Percentiles rank a stretch among this genome's conserved stretches.
Conservation (phyloP, 2,113 vertebrate genomes). For the Brachypodius melanocephalos region DNA sequence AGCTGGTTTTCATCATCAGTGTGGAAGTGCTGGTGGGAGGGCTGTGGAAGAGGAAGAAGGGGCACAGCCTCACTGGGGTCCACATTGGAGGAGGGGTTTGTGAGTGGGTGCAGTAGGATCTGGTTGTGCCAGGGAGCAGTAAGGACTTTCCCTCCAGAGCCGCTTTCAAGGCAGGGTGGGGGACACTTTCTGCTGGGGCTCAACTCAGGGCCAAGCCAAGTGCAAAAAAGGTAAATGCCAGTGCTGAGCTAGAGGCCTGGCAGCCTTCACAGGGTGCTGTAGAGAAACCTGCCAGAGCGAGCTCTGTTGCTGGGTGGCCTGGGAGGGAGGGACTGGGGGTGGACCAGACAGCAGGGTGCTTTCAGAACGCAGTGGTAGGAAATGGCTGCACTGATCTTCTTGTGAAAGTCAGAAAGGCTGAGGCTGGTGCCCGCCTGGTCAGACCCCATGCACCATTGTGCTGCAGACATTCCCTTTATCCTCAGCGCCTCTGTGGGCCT, state of each 20-base stretch:
- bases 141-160: not conserved
- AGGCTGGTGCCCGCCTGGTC: not conserved
- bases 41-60: not conserved
- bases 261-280: not conserved
- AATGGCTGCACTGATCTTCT: not conserved
- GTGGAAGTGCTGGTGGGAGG: not conserved
- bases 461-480: fast-evolving
- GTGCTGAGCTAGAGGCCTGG: not conserved
- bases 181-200: not conserved
- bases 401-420: not conserved
- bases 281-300: not conserved
- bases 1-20: not conserved
- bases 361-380: fast-evolving
- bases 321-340: not conserved
- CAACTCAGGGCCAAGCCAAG: not conserved
- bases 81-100: not conserved
- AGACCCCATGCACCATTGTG: fast-evolving
- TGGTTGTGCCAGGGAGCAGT: not conserved
- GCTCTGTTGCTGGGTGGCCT: not conserved
- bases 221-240: conserved; percentile 48
- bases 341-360: not conserved
- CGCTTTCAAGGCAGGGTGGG: fast-evolving
- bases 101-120: fast-evolving
- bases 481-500: fast-evolving
- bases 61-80: fast-evolving